Evolutionary conservation across 1,140 invertebrate species (phyloP).

Genomic region (Oncopodura yosiiana): DNA sequence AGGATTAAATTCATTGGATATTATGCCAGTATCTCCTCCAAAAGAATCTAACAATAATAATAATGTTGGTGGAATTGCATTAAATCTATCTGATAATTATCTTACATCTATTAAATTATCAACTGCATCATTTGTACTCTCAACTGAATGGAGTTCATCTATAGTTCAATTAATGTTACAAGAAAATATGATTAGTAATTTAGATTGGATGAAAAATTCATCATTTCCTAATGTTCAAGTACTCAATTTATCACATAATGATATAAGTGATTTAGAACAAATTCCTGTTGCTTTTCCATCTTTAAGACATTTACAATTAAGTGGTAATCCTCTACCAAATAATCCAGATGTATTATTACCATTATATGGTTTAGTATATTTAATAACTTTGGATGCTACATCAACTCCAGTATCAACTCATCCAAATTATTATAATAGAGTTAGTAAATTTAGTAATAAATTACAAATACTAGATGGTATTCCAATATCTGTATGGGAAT

Average conservation of each 20-base stretch:
- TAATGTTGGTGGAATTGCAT: not conserved
- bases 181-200: constrained; percentile 20
- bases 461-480: constrained; percentile 17
- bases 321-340: constrained; percentile 22
- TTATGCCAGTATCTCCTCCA: too few species aligned
- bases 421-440: constrained; percentile 17
- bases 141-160: constrained; percentile 9
- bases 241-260: constrained; percentile 26
- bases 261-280: constrained; percentile 10
- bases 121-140: not conserved
- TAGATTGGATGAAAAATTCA: constrained; percentile 23
- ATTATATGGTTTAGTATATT: not conserved
- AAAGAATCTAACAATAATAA: too few species aligned
- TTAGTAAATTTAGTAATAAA: constrained; percentile 1
- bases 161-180: constrained; percentile 26
- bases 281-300: constrained; percentile 12
- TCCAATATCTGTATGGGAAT: constrained; percentile 9
- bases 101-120: constrained; percentile 7
- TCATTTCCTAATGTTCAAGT: constrained; percentile 26
- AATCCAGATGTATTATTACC: constrained; percentile 3
- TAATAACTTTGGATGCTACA: constrained; percentile 16
- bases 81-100: constrained; percentile 31
- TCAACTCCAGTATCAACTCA: constrained; percentile 17
- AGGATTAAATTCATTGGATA: too few species aligned
- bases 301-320: constrained; percentile 22